phyloP scores from a whole-genome alignment of 2,888 invertebrate genomes.

The Vandiemenella viatica region DNA sequence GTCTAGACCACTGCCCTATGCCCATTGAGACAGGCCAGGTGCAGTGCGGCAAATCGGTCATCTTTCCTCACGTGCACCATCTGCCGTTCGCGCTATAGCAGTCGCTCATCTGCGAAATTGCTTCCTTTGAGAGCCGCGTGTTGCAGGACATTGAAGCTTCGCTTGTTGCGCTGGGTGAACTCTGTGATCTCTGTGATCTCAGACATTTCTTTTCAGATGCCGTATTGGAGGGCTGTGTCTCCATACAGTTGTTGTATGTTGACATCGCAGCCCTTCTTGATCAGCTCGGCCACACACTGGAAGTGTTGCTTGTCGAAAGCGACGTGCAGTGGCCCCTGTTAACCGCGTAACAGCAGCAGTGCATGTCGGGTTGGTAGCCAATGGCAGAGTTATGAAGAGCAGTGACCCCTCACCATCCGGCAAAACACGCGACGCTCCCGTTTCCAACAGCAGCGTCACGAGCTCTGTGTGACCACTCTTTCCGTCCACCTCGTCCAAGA shows the following conservation, averaged over 20 bases:
- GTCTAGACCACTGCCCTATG: conserved; percentile 55
- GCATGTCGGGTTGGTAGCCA: too few relatives aligned
- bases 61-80: conserved; percentile 72
- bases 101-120: conserved; percentile 53
- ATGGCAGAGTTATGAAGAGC: too few relatives aligned
- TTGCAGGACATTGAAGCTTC: conserved; percentile 75
- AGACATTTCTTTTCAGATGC: conserved; percentile 61
- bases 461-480: too few relatives aligned
- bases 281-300: too few relatives aligned
- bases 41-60: conserved; percentile 76
- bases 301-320: too few relatives aligned
- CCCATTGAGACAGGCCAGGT: conserved; percentile 68
- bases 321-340: too few relatives aligned
- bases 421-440: too few relatives aligned
- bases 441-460: too few relatives aligned
- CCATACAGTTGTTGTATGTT: conserved; percentile 50
- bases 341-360: too few relatives aligned
- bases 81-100: conserved; percentile 52
- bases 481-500: too few relatives aligned
- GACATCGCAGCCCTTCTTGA: too few relatives aligned
- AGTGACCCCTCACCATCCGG: too few relatives aligned
- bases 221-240: conserved; percentile 74
- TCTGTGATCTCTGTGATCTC: conserved; percentile 65
- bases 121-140: conserved; percentile 79
- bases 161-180: conserved; percentile 60